phyloP scores from a whole-genome alignment of 2,113 vertebrate species.

The Actenoides lindsayi region DNA sequence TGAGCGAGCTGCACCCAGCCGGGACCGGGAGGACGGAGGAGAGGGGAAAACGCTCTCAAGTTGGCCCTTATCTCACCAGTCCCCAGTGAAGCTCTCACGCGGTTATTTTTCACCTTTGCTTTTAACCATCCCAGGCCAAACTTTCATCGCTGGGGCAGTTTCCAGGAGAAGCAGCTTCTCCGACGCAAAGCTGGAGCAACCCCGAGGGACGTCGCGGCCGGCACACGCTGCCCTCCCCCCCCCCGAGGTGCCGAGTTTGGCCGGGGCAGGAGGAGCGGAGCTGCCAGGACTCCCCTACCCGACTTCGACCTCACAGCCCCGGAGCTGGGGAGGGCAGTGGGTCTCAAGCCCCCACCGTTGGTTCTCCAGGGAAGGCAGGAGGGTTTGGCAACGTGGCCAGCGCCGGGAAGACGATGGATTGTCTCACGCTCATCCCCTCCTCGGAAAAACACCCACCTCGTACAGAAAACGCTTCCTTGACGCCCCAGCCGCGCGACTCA shows the following conservation, averaged over 20 bases:
- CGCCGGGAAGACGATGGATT: rapidly evolving
- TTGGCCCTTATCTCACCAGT: neutral
- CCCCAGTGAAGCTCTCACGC: rapidly evolving
- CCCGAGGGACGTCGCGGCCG: rapidly evolving
- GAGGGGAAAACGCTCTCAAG: neutral
- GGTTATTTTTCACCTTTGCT: neutral
- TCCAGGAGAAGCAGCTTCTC: neutral
- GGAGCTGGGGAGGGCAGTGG: rapidly evolving
- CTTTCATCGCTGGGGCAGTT: rapidly evolving
- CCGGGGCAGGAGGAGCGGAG: neutral
- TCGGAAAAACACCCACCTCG: neutral
- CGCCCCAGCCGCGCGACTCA: rapidly evolving
- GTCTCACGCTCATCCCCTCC: rapidly evolving
- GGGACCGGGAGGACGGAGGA: rapidly evolving
- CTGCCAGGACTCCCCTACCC: rapidly evolving
- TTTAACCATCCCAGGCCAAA: neutral
- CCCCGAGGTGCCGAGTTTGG: rapidly evolving
- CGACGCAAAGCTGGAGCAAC: neutral
- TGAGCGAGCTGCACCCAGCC: neutral
- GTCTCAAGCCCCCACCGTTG: rapidly evolving
- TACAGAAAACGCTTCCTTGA: neutral
- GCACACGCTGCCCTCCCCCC: neutral
- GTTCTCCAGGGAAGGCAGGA: too few relatives aligned
- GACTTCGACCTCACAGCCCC: neutral
- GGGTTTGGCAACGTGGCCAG: neutral